Evolutionary conservation across 2,797 vertebrate genomes (phyloP).

Genomic region (Xenopus petersii): DNA sequence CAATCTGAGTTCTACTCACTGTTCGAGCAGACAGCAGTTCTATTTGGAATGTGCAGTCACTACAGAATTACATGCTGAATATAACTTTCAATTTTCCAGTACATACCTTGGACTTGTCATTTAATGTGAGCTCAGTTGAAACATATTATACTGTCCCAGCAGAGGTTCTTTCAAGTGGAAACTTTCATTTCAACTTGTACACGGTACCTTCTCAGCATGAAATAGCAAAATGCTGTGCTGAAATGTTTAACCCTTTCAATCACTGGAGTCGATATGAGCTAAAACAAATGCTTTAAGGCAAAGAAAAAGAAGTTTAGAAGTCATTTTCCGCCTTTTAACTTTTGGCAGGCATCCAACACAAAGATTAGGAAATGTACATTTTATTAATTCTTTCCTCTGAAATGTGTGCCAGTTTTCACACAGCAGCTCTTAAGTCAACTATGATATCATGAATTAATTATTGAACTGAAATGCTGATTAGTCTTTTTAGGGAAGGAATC

Average conservation of each 20-base stretch:
- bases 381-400: slow-evolving; percentile 45
- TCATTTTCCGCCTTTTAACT: slow-evolving; percentile 25
- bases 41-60: slow-evolving; percentile 43
- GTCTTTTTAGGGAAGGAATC: background rate
- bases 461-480: slow-evolving; percentile 8
- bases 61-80: slow-evolving; percentile 37
- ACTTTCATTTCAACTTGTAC: slow-evolving; percentile 46
- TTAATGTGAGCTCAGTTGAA: slow-evolving; percentile 46
- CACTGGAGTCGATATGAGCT: too few relatives aligned
- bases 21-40: slow-evolving; percentile 22
- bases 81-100: slow-evolving; percentile 48
- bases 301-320: slow-evolving; percentile 9
- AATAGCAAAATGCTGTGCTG: slow-evolving; percentile 12
- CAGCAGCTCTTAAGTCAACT: slow-evolving; percentile 31
- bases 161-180: slow-evolving; percentile 49
- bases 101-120: slow-evolving; percentile 47
- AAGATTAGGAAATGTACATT: slow-evolving; percentile 35
- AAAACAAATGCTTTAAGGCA: slow-evolving; percentile 7
- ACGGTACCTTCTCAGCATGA: slow-evolving; percentile 39
- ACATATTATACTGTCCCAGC: slow-evolving; percentile 48
- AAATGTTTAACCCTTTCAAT: slow-evolving; percentile 31
- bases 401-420: slow-evolving; percentile 29
- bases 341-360: slow-evolving; percentile 32
- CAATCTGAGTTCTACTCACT: slow-evolving; percentile 6
- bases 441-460: slow-evolving; percentile 46